Percentiles rank a stretch among this genome's conserved stretches.
Conservation (phyloP, 2,797 vertebrate genomes). For the Australoheros facetus region DNA sequence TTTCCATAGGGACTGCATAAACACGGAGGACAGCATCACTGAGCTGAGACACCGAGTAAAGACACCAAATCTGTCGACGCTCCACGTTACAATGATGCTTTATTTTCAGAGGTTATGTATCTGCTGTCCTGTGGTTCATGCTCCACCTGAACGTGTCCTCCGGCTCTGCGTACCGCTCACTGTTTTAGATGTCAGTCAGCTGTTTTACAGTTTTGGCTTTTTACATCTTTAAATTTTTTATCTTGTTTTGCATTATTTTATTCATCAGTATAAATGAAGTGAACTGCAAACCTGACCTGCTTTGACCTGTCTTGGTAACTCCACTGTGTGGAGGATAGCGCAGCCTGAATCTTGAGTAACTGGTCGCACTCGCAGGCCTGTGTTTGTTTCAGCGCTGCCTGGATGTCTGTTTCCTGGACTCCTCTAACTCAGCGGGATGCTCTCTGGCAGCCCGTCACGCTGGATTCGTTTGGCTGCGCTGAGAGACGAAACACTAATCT, state of each 20-base stretch:
- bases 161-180: no score
- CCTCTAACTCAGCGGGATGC: not conserved
- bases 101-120: not conserved
- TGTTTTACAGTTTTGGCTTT: not conserved
- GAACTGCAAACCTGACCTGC: no score
- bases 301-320: no score
- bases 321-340: not conserved
- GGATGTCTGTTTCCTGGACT: not conserved
- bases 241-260: not conserved
- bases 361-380: not conserved
- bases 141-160: not conserved
- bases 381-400: not conserved
- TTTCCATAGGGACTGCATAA: no score
- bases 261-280: not conserved
- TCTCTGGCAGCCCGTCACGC: conserved; percentile 43
- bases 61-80: no score
- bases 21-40: no score
- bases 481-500: conserved; percentile 36
- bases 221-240: no score
- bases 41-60: not conserved
- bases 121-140: not conserved
- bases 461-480: not conserved
- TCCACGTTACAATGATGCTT: not conserved
- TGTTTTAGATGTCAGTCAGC: no score
- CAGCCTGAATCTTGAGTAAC: not conserved